Percentiles rank a stretch among this genome's conserved stretches.
These are phyloP conservation scores for Oligia strigilis DNA, from an alignment of 2,888 invertebrate species.

Conservation along the genomic window DNA sequence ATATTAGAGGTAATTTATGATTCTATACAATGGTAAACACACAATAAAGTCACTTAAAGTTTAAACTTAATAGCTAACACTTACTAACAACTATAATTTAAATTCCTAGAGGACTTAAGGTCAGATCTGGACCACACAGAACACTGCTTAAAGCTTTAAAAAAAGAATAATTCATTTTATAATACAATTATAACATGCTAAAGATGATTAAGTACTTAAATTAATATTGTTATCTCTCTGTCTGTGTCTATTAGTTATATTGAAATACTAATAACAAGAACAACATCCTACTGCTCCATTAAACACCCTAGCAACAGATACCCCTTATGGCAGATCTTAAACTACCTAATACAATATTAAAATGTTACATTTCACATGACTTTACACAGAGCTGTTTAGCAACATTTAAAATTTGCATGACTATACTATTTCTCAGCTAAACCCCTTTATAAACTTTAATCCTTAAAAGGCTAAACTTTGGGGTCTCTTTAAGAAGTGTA, in stretches of 20 bases:
- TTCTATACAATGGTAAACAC: slow-evolving; percentile 9
- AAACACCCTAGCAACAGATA: neutral
- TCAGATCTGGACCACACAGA: neutral
- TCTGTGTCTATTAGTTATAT: neutral
- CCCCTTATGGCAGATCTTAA: neutral
- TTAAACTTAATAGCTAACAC: slow-evolving; percentile 1
- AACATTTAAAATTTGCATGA: slow-evolving; percentile 9
- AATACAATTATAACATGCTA: neutral
- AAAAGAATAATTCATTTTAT: neutral
- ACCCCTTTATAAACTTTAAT: slow-evolving; percentile 3
- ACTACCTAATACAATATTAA: neutral
- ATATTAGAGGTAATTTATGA: slow-evolving; percentile 11
- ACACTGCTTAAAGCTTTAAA: neutral
- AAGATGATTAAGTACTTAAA: neutral
- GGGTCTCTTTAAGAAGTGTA: slow-evolving; percentile 1
- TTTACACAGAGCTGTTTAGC: neutral
- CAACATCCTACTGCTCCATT: neutral
- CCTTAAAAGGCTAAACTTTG: slow-evolving; percentile 9
- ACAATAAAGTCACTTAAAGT: neutral
- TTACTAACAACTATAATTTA: neutral
- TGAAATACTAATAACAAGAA: neutral
- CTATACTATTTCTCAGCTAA: slow-evolving; percentile 6
- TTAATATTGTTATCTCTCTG: neutral
- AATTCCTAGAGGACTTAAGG: neutral
- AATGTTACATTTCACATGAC: neutral